phyloP scores from a whole-genome alignment of 2,888 invertebrate species.

The Rhagonycha fulva region DNA sequence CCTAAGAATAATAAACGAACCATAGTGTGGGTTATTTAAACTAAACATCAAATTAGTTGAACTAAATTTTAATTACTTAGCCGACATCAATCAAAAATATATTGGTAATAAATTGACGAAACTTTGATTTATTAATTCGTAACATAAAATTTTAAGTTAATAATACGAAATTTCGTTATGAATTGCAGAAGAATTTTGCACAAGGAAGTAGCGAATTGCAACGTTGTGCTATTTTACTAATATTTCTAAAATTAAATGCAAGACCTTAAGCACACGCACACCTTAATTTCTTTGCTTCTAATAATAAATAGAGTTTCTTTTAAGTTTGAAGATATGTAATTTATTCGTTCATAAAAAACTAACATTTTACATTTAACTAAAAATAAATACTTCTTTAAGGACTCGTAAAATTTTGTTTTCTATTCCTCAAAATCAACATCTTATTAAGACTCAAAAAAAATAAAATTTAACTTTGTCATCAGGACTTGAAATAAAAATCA shows the following conservation, averaged over 20 bases:
- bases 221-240: neutral
- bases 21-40: neutral
- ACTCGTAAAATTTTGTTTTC: neutral
- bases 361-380: neutral
- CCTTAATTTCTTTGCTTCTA: constrained; percentile 15
- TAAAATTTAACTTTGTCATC: neutral
- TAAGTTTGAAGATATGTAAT: constrained; percentile 3
- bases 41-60: neutral
- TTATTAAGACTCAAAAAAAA: neutral
- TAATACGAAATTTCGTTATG: neutral
- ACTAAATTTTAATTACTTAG: neutral
- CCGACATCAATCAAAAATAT: neutral
- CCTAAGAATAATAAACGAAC: neutral
- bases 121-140: neutral
- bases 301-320: constrained; percentile 13
- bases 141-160: neutral
- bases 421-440: neutral
- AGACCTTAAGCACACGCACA: neutral
- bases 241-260: neutral
- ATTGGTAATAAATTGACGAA: neutral
- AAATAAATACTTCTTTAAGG: constrained; percentile 2
- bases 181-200: neutral
- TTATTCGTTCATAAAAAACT: constrained; percentile 14
- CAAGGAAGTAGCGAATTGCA: neutral
- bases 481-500: neutral